Conservation (phyloP, 2,113 vertebrate species). For the Cromileptes altivelis region DNA sequence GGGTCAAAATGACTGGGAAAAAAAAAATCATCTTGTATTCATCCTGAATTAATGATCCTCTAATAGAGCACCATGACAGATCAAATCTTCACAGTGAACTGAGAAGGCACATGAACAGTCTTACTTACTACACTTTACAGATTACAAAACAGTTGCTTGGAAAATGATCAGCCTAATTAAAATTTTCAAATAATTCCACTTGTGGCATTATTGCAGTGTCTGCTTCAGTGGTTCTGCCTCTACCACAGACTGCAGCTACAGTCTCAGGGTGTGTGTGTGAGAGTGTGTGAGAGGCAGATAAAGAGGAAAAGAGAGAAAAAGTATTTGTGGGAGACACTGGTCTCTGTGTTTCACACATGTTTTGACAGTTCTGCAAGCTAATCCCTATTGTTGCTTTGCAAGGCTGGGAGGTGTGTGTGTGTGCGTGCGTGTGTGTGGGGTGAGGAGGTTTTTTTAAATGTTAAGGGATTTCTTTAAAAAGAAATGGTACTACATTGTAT, state of each 20-base stretch:
- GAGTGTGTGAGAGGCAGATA: neutral
- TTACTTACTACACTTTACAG: neutral
- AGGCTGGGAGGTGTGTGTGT: slow-evolving; percentile 32
- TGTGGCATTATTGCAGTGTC: neutral
- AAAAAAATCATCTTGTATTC: neutral
- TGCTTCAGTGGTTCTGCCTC: neutral
- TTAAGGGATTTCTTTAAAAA: neutral
- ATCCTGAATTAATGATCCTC: neutral
- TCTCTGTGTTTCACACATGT: slow-evolving; percentile 54
- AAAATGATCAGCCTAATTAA: slow-evolving; percentile 12
- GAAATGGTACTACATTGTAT: neutral
- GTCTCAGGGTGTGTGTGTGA: neutral
- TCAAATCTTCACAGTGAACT: neutral
- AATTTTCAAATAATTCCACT: neutral
- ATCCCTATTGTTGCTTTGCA: slow-evolving; percentile 58
- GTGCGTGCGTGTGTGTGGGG: slow-evolving; percentile 37
- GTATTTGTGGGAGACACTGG: slow-evolving; percentile 47
- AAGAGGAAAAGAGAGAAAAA: slow-evolving; percentile 3
- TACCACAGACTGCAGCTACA: slow-evolving; percentile 9
- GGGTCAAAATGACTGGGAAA: neutral
- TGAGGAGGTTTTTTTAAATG: slow-evolving; percentile 14
- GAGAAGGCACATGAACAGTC: neutral
- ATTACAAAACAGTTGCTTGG: neutral
- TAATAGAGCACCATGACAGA: neutral
- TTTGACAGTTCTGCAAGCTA: slow-evolving; percentile 71